A percentile compares a stretch with the other conserved stretches of the same genome.
phyloP scores from a whole-genome alignment of 2,888 invertebrate genomes.

The Saturnia pavonia region DNA sequence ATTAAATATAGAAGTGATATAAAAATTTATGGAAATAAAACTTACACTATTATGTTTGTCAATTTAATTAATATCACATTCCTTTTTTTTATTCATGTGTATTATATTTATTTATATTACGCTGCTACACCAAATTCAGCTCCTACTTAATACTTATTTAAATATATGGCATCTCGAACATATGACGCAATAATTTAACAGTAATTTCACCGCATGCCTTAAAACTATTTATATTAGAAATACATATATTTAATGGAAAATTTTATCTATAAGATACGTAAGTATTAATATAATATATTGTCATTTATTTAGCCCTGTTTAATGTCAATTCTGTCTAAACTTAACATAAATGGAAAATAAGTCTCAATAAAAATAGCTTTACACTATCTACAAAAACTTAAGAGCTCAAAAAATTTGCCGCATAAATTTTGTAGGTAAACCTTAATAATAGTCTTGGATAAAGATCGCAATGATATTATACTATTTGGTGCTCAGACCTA shows the following conservation, averaged over 20 bases:
- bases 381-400: background rate
- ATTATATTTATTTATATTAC: background rate
- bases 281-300: constrained; percentile 5
- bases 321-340: background rate
- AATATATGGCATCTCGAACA: constrained; percentile 3
- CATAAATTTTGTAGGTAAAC: background rate
- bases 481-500: background rate
- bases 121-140: constrained; percentile 5
- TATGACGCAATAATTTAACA: background rate
- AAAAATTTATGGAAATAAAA: background rate
- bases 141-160: background rate
- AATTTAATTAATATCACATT: constrained; percentile 5
- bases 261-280: background rate
- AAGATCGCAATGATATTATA: background rate
- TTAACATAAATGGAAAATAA: background rate
- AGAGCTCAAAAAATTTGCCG: background rate
- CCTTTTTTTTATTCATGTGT: constrained; percentile 2
- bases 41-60: background rate
- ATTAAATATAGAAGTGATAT: background rate
- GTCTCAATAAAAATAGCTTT: background rate
- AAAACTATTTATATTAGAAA: background rate
- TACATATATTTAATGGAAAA: background rate
- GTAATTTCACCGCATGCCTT: background rate
- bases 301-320: background rate
- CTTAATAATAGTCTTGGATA: background rate